Conservation (phyloP, 2,113 vertebrate species). For the Diphyllodes magnificus region DNA sequence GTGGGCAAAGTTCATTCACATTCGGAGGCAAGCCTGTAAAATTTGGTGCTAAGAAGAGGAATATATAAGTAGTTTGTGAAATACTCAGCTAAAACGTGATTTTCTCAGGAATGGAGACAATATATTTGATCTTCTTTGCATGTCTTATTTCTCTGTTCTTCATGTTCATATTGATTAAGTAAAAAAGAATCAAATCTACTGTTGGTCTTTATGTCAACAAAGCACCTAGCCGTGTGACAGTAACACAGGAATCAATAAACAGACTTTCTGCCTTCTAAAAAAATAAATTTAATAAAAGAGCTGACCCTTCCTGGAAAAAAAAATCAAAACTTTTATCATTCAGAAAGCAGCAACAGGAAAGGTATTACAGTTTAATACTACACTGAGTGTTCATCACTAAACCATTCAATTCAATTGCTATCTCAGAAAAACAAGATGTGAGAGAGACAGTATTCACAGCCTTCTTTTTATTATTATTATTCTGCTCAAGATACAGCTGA, state of each 20-base stretch:
- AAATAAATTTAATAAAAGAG: slow-evolving; percentile 40
- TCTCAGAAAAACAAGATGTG: neutral
- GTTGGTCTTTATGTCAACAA: neutral
- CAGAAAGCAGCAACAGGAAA: neutral
- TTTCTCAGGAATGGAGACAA: neutral
- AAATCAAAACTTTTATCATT: slow-evolving; percentile 29
- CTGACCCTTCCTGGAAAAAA: neutral
- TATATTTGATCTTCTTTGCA: neutral
- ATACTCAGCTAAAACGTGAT: neutral
- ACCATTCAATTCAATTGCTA: neutral
- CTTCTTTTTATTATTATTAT: neutral
- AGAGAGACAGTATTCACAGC: neutral
- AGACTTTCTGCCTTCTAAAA: slow-evolving; percentile 9
- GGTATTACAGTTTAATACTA: neutral
- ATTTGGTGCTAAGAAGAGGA: neutral
- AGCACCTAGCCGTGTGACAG: neutral
- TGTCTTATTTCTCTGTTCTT: neutral
- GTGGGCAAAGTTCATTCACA: neutral
- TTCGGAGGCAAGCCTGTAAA: neutral
- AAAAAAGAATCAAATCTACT: neutral
- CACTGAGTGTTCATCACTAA: neutral
- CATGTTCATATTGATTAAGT: neutral
- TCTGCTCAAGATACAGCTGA: neutral
- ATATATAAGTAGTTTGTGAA: neutral
- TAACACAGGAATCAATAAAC: neutral